phyloP scores from a whole-genome alignment of 2,113 vertebrate genomes.

The Strix uralensis region DNA sequence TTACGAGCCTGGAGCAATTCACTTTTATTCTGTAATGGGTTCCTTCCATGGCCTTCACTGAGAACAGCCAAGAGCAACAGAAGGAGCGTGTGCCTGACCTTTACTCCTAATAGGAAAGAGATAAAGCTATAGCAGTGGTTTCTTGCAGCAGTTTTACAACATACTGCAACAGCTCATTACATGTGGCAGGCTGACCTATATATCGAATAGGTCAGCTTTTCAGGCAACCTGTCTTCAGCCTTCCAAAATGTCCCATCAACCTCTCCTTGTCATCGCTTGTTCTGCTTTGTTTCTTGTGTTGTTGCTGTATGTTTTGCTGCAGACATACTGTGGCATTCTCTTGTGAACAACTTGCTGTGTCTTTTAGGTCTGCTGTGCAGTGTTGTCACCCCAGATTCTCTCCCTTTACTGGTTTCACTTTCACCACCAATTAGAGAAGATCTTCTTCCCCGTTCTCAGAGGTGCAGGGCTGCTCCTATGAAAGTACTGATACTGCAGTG shows the following conservation, averaged over 20 bases:
- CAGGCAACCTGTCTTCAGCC: constrained; percentile 35
- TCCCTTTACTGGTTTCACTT: background rate
- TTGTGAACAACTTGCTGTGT: background rate
- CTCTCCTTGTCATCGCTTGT: background rate
- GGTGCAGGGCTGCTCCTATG: background rate
- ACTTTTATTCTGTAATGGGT: constrained; percentile 11
- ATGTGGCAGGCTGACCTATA: constrained; percentile 59
- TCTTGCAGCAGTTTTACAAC: constrained; percentile 30
- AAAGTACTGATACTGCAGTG: no score
- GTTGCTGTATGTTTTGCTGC: background rate
- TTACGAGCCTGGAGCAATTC: background rate
- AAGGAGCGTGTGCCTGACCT: constrained; percentile 52
- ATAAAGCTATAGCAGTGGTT: constrained; percentile 41
- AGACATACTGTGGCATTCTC: background rate
- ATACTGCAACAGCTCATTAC: constrained; percentile 33
- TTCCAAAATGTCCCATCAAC: constrained; percentile 16
- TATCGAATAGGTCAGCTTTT: constrained; percentile 25
- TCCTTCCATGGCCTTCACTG: constrained; percentile 35
- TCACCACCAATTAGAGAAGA: background rate
- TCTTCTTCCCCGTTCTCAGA: background rate
- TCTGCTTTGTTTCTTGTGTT: background rate
- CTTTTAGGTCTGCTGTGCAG: background rate
- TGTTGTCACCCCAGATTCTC: background rate
- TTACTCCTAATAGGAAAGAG: constrained; percentile 55
- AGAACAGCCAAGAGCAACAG: constrained; percentile 47